Base-by-base conservation (phyloP, 92 coral and sea anemone genomes). In the Porites cylindrica region DNA sequence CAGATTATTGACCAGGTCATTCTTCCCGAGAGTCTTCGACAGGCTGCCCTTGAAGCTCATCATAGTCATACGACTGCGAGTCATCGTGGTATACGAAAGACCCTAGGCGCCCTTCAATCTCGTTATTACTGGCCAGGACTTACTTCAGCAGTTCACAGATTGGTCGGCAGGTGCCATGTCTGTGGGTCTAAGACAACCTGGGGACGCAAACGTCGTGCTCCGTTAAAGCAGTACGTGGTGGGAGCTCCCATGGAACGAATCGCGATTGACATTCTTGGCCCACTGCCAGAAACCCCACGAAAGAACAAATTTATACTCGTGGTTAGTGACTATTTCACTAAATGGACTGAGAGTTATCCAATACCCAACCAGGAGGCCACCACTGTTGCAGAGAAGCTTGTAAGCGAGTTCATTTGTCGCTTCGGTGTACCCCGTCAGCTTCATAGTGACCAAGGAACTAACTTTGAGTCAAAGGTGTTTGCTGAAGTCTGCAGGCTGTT, bases 71-170 rank as follows among this genome's bases (percentile, higher is more conserved):
- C 32, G 32, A 29, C 32, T 29, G 32, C 32, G 2, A 29, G 32
- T 29, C 32, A 29, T 29, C 32, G 32, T 29, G 32, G 32, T 29
- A 29, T 29, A 29, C 32, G 32, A 29, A 29, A 87, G 66, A 87
- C 90, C 69, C 4, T 77, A 60, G 14, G 47, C 12, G 86, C 81
- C 21, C 72, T 79, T 52, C 77, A 70, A 19, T 19, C 66, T 16
- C 85, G 85, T 65, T 86, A 78, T 72, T 78, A 86, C 65, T 87
- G 86, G 87, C 86, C 90, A 72, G 90, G 90, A 65, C 51, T 81
- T 58, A 68, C 73, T 7, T 59, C 54, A 72, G 75, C 75, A 16
- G 91, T 81, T 12, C 52, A 72, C 12, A 8, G 76, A 81, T 73
- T 82, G 61, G 82, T 82, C 12, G 76, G 66, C 79, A 72, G 76